phyloP scores from a whole-genome alignment of 2,888 invertebrate species.

The Hypselothyrea guttata region DNA sequence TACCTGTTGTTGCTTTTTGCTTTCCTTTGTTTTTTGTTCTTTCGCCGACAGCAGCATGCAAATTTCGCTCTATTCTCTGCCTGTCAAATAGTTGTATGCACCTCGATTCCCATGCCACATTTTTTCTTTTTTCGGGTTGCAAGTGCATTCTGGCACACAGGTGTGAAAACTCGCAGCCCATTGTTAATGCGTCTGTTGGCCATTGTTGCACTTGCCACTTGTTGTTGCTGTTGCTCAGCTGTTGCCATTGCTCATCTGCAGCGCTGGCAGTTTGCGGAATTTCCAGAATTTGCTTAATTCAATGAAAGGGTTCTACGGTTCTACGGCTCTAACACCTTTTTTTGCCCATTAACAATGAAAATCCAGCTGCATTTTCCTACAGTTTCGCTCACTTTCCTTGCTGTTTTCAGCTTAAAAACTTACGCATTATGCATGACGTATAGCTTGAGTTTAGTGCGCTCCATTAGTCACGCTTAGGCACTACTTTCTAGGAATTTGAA shows the following conservation, averaged over 20 bases:
- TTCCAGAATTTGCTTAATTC: slow-evolving; percentile 70
- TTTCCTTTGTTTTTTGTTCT: slow-evolving; percentile 55
- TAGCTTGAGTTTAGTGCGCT: no score
- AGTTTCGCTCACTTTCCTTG: no score
- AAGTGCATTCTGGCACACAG: slow-evolving; percentile 74
- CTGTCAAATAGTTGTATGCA: slow-evolving; percentile 74
- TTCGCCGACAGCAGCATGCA: slow-evolving; percentile 70
- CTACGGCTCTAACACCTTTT: slow-evolving; percentile 37
- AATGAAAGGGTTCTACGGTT: slow-evolving; percentile 61
- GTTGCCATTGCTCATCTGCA: slow-evolving; percentile 11
- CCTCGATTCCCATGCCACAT: slow-evolving; percentile 38
- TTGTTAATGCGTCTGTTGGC: slow-evolving; percentile 63
- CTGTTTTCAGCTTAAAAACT: no score
- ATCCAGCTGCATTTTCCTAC: no score
- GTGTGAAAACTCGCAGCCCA: slow-evolving; percentile 69
- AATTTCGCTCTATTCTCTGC: slow-evolving; percentile 66
- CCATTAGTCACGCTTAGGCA: no score
- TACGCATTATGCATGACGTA: no score
- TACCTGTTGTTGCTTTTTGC: slow-evolving; percentile 55
- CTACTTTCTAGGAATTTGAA: no score
- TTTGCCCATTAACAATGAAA: no score
- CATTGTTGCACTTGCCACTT: slow-evolving; percentile 28
- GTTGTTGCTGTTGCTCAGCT: slow-evolving; percentile 23
- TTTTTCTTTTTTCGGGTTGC: slow-evolving; percentile 7
- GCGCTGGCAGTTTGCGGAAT: slow-evolving; percentile 65